Evolutionary conservation across 2,888 invertebrate genomes (phyloP), one percentile per base, ranked within the genome.

Genomic region (Hypsopygia costalis): DNA sequence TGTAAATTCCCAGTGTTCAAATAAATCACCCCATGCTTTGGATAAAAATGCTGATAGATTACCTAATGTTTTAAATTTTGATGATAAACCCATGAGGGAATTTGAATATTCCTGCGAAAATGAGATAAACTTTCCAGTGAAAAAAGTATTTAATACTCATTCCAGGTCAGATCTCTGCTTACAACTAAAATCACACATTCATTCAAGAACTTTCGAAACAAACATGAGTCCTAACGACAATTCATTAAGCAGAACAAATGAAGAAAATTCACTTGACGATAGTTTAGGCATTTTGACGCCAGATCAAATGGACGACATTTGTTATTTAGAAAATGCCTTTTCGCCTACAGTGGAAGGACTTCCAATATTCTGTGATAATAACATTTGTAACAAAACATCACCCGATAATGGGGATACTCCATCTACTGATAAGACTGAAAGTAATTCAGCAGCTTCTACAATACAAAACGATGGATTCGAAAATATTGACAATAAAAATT

Each of bases 261-360:
- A 95, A 72, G 93, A 95, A 67, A 94, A 94, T 69, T 96, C 96
- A 1, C 91, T 95, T 57, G 96, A 96, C 64, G 96, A 97, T 69
- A 95, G 95, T 60, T 86, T 96, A 55, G 96, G 96, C 3, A 96
- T 97, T 59, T 85, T 97, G 47, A 96, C 96, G 6, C 96, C 96
- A 0, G 95, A 96, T 81, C 96, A 96, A 79, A 96, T 97, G 95
- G 94, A 94, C 62, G 92, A 91, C 60, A 91, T 92, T 51, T 91
- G 91, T 52, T 89, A 91, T 52, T 81, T 91, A 55, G 92, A 92
- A 61, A 91, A 91, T 62, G 88, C 91, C 50, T 90, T 92, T 76
- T 92, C 92, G 40, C 92, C 93, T 35, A 92, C 92, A 47, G 91
- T 91, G 49, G 93, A 93, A 67, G 92, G 92, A 58, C 78, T 92